Conservation (phyloP, 2,113 vertebrate species). For the Phrynosoma platyrhinos region DNA sequence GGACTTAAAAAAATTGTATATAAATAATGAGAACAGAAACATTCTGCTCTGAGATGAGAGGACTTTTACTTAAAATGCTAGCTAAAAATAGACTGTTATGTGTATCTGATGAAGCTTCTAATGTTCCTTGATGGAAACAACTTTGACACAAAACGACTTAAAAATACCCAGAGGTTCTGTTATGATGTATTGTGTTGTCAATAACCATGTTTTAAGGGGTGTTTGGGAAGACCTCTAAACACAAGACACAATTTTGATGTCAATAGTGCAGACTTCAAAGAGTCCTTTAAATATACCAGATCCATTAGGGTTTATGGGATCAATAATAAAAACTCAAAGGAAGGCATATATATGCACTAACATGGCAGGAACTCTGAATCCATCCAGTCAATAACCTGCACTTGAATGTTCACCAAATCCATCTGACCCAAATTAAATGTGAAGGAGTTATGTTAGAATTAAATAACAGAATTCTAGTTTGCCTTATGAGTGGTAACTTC, state of each 20-base stretch:
- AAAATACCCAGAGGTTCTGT: slow-evolving; percentile 43
- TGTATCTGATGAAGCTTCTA: slow-evolving; percentile 30
- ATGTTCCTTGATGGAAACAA: slow-evolving; percentile 39
- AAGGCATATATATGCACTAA: slow-evolving; percentile 48
- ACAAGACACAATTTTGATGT: slow-evolving; percentile 52
- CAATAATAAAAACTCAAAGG: slow-evolving; percentile 54
- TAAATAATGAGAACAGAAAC: slow-evolving; percentile 28
- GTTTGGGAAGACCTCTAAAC: slow-evolving; percentile 65
- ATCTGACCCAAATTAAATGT: fast-evolving
- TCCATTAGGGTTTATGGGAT: slow-evolving; percentile 56
- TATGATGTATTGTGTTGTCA: slow-evolving; percentile 53
- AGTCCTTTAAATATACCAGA: slow-evolving; percentile 56
- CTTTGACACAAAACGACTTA: slow-evolving; percentile 46
- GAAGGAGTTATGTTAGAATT: slow-evolving; percentile 15
- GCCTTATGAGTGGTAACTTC: neutral
- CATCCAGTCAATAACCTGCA: slow-evolving; percentile 35
- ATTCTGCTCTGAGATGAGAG: slow-evolving; percentile 1
- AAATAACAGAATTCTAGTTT: neutral
- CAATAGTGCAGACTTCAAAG: slow-evolving; percentile 55
- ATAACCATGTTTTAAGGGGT: slow-evolving; percentile 68
- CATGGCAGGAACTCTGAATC: slow-evolving; percentile 32
- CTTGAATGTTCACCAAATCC: slow-evolving; percentile 42
- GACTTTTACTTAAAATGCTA: slow-evolving; percentile 35
- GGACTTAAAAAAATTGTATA: slow-evolving; percentile 12
- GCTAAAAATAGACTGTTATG: slow-evolving; percentile 36